These are phyloP conservation scores for cattle (Bos taurus) DNA, from an alignment of 2,113 vertebrate species.

Conservation along the genomic window ARS-UCD2.0 NC_037336.1:98015501-98016000, in stretches of 20 bases:
- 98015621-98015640: neutral
- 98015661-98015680: neutral
- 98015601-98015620: neutral
- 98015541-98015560: neutral
- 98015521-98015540: neutral
- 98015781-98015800: slow-evolving; percentile 24
- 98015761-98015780: slow-evolving; percentile 11
- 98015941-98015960: slow-evolving; percentile 32
- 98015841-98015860: slow-evolving; percentile 54
- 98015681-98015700: neutral
- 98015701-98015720: neutral
- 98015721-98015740: neutral
- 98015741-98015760: neutral
- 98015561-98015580: neutral
- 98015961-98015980: slow-evolving; percentile 50
- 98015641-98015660: neutral
- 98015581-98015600: neutral
- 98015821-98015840: slow-evolving; percentile 63
- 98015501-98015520: neutral
- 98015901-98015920: slow-evolving; percentile 34
- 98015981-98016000: neutral
- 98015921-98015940: slow-evolving; percentile 55
- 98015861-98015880: slow-evolving; percentile 53
- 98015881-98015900: slow-evolving; percentile 18
- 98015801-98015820: slow-evolving; percentile 49